These are phyloP conservation scores for Spodoptera picta DNA, from an alignment of 2,888 invertebrate genomes.

Conservation along the genomic window DNA sequence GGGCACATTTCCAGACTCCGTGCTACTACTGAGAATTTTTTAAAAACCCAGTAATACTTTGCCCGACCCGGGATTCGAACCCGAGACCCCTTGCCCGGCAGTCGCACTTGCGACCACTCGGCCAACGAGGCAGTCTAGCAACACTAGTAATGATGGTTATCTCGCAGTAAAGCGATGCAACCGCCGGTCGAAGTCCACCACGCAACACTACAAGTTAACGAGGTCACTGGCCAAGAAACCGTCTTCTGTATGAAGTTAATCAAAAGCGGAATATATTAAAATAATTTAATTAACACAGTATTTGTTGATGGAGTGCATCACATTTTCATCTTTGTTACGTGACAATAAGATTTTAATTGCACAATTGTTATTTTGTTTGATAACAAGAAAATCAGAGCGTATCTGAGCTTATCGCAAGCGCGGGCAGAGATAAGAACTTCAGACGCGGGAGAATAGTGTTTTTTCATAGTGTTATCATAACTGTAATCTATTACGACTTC, in stretches of 20 bases:
- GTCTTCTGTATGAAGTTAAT: conserved; percentile 46
- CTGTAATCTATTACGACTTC: conserved; percentile 32
- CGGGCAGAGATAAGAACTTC: conserved; percentile 42
- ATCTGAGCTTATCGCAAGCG: conserved; percentile 41
- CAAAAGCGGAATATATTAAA: conserved; percentile 49
- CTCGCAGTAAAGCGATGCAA: conserved; percentile 49
- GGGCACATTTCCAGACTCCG: too few relatives aligned
- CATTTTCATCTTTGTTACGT: conserved; percentile 18
- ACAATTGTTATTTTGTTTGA: conserved; percentile 18
- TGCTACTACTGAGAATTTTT: too few relatives aligned
- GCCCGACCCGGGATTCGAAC: too few relatives aligned
- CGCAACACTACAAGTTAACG: conserved; percentile 48
- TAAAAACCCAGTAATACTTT: too few relatives aligned
- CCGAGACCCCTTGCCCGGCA: too few relatives aligned
- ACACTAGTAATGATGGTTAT: conserved; percentile 58
- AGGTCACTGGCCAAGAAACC: conserved; percentile 60
- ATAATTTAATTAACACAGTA: conserved; percentile 31
- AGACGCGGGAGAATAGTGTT: conserved; percentile 38
- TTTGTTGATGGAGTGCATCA: not conserved
- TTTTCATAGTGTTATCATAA: conserved; percentile 31
- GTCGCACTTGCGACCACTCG: too few relatives aligned
- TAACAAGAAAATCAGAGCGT: conserved; percentile 51
- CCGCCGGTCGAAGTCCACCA: conserved; percentile 60
- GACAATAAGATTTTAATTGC: conserved; percentile 30
- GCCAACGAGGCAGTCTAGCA: too few relatives aligned